These are phyloP conservation scores for Doryteuthis pealeii DNA, from an alignment of 1,140 invertebrate genomes.

Conservation along the genomic window DNA sequence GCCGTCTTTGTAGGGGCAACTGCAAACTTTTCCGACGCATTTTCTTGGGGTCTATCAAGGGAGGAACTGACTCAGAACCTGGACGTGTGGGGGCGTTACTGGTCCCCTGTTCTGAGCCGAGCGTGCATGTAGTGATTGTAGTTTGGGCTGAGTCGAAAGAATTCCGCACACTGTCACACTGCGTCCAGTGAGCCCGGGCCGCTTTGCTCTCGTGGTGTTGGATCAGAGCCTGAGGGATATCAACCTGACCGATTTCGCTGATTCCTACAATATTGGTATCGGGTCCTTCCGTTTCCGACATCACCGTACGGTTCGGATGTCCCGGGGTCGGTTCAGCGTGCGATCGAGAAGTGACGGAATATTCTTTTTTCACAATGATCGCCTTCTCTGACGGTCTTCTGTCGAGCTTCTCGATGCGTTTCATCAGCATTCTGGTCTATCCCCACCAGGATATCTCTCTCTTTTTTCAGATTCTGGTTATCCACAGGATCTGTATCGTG, in stretches of 20 bases:
- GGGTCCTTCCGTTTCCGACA: neutral
- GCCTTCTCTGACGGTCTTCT: neutral
- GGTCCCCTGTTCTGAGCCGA: neutral
- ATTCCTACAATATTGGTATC: neutral
- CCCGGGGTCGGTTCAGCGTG: neutral
- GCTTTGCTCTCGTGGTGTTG: neutral
- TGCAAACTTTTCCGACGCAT: neutral
- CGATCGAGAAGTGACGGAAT: neutral
- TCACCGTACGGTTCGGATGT: neutral
- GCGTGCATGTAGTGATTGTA: neutral
- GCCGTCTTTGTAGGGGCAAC: neutral
- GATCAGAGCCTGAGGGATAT: neutral
- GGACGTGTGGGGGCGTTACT: neutral
- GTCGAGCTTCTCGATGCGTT: neutral
- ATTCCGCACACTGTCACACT: neutral
- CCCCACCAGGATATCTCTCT: too few relatives aligned
- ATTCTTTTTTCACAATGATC: neutral
- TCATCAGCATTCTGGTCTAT: too few relatives aligned
- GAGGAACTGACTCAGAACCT: neutral
- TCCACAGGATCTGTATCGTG: conserved; percentile 70
- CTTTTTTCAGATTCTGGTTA: conserved; percentile 48
- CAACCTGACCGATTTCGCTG: neutral
- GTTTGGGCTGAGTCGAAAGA: neutral
- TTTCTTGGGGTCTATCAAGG: neutral
- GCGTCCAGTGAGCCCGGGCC: neutral